Conservation (phyloP, 2,797 vertebrate species). For the Eospalax fontanierii region DNA sequence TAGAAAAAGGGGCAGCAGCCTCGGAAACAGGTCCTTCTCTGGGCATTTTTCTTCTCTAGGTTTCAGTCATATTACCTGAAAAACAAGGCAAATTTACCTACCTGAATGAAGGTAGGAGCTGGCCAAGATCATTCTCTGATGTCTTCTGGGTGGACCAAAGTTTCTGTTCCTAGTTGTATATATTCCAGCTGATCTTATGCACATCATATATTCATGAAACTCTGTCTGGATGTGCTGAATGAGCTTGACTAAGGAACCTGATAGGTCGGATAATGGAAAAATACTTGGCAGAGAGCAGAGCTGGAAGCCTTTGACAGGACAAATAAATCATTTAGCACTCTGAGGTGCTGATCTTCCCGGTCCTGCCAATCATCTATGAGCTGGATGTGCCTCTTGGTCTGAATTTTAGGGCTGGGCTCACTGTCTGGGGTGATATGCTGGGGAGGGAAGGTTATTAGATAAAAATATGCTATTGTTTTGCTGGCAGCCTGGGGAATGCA, state of each 20-base stretch:
- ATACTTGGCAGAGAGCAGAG: background rate
- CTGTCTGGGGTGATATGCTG: background rate
- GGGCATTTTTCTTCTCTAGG: constrained; percentile 32
- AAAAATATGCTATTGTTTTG: background rate
- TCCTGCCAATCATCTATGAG: background rate
- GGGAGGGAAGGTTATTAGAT: background rate
- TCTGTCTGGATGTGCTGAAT: constrained; percentile 5
- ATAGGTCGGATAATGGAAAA: constrained; percentile 42
- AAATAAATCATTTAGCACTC: constrained; percentile 44
- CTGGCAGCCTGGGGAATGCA: background rate
- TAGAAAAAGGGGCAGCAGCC: fast-evolving
- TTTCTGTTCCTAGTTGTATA: background rate
- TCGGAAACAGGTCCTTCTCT: background rate
- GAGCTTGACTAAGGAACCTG: background rate
- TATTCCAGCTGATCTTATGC: constrained; percentile 1
- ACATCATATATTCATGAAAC: constrained; percentile 18
- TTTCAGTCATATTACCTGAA: background rate
- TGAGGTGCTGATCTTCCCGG: background rate
- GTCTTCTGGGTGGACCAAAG: background rate
- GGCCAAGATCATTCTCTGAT: background rate
- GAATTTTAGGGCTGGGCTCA: background rate
- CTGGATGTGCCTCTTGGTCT: background rate
- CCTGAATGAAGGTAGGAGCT: background rate
- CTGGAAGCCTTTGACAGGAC: background rate
- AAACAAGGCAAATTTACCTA: constrained; percentile 18